A percentile compares a stretch with the other conserved stretches of the same genome.
Evolutionary conservation across 2,888 invertebrate genomes (phyloP).

Genomic region (Vandiemenella viatica): DNA sequence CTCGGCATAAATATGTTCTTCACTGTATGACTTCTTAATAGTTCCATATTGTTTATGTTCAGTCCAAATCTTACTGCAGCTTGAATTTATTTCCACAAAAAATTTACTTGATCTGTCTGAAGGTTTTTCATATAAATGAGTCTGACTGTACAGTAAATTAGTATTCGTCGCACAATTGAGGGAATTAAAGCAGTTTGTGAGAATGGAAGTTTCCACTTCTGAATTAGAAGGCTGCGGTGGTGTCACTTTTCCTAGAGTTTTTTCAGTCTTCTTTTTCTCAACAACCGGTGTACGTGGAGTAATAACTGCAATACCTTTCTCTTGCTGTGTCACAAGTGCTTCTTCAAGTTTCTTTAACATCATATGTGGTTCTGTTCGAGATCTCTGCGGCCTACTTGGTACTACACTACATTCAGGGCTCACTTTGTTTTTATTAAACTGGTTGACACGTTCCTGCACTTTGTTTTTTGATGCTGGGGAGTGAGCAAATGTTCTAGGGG

Average conservation of each 20-base stretch:
- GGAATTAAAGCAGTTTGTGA: conserved; percentile 27
- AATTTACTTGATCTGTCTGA: conserved; percentile 8
- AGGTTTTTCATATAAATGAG: conserved; percentile 10
- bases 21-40: conserved; percentile 18
- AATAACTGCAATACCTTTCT: conserved; percentile 4
- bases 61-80: not conserved
- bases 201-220: not conserved
- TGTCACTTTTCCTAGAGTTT: not conserved
- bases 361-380: conserved; percentile 34
- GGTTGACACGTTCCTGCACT: not conserved
- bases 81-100: conserved; percentile 2
- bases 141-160: not conserved
- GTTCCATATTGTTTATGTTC: conserved; percentile 1
- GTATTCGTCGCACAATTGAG: conserved; percentile 23
- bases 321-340: conserved; percentile 36
- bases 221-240: not conserved
- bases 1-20: conserved; percentile 48
- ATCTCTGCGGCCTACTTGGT: conserved; percentile 15
- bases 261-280: not conserved
- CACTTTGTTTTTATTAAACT: not conserved
- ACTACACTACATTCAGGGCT: conserved; percentile 13
- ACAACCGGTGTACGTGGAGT: conserved; percentile 4
- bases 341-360: conserved; percentile 49
- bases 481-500: conserved; percentile 47
- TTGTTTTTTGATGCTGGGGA: not conserved